A percentile compares a stretch with the other conserved stretches of the same genome.
These are phyloP conservation scores for Equus przewalskii DNA, from an alignment of 2,113 vertebrate genomes.

Conservation along the genomic window DNA sequence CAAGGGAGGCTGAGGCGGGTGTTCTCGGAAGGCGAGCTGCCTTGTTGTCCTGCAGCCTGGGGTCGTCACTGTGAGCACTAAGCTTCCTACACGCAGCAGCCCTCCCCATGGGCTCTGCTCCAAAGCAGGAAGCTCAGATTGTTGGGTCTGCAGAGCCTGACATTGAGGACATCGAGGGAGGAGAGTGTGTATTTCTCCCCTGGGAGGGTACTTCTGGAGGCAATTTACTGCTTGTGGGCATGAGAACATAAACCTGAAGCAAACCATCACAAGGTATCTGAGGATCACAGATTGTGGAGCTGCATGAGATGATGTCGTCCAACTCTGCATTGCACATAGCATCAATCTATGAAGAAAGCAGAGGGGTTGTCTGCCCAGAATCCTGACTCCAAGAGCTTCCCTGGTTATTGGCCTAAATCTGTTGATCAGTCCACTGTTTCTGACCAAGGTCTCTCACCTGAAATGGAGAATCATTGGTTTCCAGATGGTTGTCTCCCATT, in stretches of 20 bases:
- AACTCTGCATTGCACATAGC: not conserved
- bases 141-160: not conserved
- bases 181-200: not conserved
- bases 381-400: not conserved
- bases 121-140: not conserved
- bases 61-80: not conserved
- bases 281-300: not conserved
- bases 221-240: not conserved
- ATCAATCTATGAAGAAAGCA: not conserved
- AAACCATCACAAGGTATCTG: not conserved
- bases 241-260: not conserved
- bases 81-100: not conserved
- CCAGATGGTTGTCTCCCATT: not conserved
- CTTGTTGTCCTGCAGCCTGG: not conserved
- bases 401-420: not conserved
- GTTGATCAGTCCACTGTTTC: not conserved
- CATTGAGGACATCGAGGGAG: accelerated
- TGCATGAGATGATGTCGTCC: not conserved
- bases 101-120: not conserved
- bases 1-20: not conserved
- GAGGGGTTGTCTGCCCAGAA: not conserved
- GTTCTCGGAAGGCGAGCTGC: constrained; percentile 26
- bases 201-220: not conserved
- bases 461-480: not conserved
- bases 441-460: not conserved